Evolutionary conservation across 2,888 invertebrate genomes (phyloP), one percentile per base, ranked within the genome.

Genomic region (Hyles lineata): DNA sequence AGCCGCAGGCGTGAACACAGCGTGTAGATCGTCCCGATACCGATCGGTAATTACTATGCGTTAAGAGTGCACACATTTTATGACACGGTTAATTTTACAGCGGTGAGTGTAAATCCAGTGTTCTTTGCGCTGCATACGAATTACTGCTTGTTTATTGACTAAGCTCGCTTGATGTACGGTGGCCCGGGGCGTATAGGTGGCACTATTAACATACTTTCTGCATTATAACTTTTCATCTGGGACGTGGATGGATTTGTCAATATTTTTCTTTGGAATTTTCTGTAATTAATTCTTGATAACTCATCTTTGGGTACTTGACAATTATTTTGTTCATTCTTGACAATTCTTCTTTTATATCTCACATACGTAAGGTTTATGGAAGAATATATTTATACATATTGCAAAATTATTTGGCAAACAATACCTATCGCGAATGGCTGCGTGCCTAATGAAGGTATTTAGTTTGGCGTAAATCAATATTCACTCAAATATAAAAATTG

Each of bases 41-140:
- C 73, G 73, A 80, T 80, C 79, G 76, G 73, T 78, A 79, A 82
- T 79, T 79, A 80, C 77, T 61, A 75, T 72, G 75, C 77, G 79
- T 79, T 79, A 79, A 76, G 75, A 75, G 67, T 74, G 72, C 72
- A 74, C 55, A 76, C 71, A 75, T 73, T 67, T 74, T 74, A 70
- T 71, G 70, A 69, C 72, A 78, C 74, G 76, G 73, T 75, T 76
- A 61, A 74, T 75, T 76, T 75, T 73, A 73, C 75, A 59, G 70
- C 32, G 21, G 59, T 58, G 71, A 52, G 71, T 73, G 67, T 67
- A 67, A 67, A 67, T 67, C 50, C 67, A 67, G 50, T 19, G 67
- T 67, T 63, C n/a, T 63, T 67, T 67, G 17, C 50, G 7, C 67
- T 67, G 50, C 50, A 67, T 67, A 67, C 50, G 67, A 67, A 67